A percentile compares a stretch with the other conserved stretches of the same genome.
These are phyloP conservation scores for Ceratina japonica DNA, from an alignment of 1,140 invertebrate genomes.

Conservation along the genomic window DNA sequence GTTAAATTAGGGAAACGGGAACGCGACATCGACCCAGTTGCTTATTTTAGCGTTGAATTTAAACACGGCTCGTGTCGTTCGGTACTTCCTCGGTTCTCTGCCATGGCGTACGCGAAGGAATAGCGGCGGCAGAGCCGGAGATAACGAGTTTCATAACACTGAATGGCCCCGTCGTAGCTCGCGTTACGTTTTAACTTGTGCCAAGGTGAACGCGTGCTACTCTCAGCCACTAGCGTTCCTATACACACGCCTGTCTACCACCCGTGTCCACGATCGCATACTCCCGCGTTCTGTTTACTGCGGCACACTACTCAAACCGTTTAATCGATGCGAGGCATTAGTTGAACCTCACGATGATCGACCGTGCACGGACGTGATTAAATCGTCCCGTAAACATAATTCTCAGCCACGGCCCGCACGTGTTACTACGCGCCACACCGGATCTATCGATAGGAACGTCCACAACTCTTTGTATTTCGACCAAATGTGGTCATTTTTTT, in stretches of 20 bases:
- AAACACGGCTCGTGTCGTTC: background rate
- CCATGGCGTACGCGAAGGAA: background rate
- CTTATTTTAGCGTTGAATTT: background rate
- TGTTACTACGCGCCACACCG: background rate
- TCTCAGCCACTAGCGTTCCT: background rate
- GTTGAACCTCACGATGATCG: background rate
- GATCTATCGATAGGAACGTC: background rate
- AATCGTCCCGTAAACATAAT: background rate
- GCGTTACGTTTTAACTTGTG: slow-evolving; percentile 45
- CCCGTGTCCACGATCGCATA: background rate
- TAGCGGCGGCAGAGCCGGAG: background rate
- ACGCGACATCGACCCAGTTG: background rate
- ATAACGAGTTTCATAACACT: slow-evolving; percentile 52
- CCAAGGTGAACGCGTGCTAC: slow-evolving; percentile 26
- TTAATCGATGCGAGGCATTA: background rate
- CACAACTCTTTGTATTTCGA: too few relatives aligned
- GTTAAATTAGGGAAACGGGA: background rate
- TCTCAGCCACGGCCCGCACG: too few relatives aligned
- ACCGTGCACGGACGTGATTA: background rate
- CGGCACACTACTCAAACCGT: background rate
- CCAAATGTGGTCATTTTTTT: too few relatives aligned
- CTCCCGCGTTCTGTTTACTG: slow-evolving; percentile 16
- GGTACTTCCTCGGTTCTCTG: too few relatives aligned
- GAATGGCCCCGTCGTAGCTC: slow-evolving; percentile 49
- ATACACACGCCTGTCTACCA: background rate